phyloP scores from a whole-genome alignment of 2,797 vertebrate genomes.

The Molothrus aeneus region DNA sequence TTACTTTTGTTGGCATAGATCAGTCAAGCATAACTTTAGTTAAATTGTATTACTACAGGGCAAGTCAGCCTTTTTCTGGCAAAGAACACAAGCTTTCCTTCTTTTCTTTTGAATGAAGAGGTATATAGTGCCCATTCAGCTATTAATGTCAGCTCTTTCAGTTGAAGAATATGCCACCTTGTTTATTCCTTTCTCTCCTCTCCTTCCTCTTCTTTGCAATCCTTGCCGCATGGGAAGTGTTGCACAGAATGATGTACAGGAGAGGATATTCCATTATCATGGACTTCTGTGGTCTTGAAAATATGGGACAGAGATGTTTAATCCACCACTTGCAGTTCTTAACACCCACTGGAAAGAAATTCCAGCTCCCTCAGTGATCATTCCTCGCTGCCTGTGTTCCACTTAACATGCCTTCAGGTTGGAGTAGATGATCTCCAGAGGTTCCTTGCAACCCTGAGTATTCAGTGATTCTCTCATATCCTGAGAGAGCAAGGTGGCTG shows the following conservation, averaged over 20 bases:
- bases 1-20: not conserved
- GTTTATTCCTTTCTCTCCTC: not conserved
- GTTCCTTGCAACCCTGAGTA: not conserved
- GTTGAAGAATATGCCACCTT: not conserved
- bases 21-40: not conserved
- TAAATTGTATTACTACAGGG: not conserved
- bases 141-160: not conserved
- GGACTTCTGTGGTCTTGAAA: not conserved
- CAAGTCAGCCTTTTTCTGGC: not conserved
- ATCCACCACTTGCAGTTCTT: not conserved
- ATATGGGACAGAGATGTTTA: not conserved
- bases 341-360: not conserved
- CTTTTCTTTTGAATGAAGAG: not conserved
- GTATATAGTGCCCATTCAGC: not conserved
- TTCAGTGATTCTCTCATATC: not conserved
- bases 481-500: not conserved
- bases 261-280: not conserved
- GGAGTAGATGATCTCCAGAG: not conserved
- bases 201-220: not conserved
- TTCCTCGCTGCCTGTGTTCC: not conserved
- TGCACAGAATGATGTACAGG: not conserved
- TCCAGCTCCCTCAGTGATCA: not conserved
- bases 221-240: not conserved
- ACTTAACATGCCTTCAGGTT: fast-evolving
- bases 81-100: not conserved